Percentiles rank a stretch among this genome's conserved stretches.
Conservation (phyloP, 2,888 invertebrate species). For the Mythimna ferrago region DNA sequence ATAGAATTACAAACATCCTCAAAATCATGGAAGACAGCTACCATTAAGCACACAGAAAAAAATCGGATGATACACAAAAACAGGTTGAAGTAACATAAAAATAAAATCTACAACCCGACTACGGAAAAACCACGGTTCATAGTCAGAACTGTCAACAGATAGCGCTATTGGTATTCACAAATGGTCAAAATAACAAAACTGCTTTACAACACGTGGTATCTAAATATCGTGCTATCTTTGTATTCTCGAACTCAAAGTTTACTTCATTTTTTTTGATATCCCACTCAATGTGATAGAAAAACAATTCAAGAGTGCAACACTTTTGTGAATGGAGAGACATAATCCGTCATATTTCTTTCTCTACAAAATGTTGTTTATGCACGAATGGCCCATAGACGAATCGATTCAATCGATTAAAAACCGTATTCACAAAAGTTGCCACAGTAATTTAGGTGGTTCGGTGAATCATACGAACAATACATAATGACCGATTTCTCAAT, state of each 20-base stretch:
- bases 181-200: background rate
- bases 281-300: too few relatives aligned
- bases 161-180: background rate
- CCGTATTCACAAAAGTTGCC: background rate
- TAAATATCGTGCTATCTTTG: background rate
- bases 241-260: background rate
- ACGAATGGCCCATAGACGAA: too few relatives aligned
- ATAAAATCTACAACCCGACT: background rate
- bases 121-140: background rate
- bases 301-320: too few relatives aligned
- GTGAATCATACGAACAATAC: background rate
- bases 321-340: too few relatives aligned
- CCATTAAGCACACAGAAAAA: slow-evolving; percentile 18
- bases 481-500: background rate
- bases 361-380: too few relatives aligned
- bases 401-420: background rate
- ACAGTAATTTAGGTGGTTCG: background rate
- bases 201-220: background rate
- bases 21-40: slow-evolving; percentile 33
- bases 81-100: background rate
- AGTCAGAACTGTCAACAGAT: background rate
- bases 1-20: slow-evolving; percentile 20
- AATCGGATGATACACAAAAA: slow-evolving; percentile 12
- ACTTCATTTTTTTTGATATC: background rate
- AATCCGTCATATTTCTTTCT: too few relatives aligned